Percentiles rank a stretch among this genome's conserved stretches.
phyloP scores from a whole-genome alignment of 2,888 invertebrate species.

The Lasioglossum morio region DNA sequence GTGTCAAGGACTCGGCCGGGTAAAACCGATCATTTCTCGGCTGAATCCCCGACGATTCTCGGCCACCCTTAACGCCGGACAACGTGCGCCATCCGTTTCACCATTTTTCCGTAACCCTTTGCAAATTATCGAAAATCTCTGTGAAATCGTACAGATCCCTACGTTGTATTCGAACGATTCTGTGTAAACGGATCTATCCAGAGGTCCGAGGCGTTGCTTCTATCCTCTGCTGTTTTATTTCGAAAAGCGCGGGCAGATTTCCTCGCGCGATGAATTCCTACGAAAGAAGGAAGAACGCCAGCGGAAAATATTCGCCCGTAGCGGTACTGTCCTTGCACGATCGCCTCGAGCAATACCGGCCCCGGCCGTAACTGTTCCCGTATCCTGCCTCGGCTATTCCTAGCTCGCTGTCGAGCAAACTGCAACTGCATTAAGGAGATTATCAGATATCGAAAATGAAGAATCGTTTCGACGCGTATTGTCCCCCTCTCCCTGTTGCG shows the following conservation, averaged over 20 bases:
- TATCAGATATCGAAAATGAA: slow-evolving; percentile 49
- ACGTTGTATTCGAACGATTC: background rate
- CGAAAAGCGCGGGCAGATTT: slow-evolving; percentile 46
- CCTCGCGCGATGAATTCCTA: slow-evolving; percentile 56
- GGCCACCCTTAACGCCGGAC: background rate
- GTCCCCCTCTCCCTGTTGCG: background rate
- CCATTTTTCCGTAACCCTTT: background rate
- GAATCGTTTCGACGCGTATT: slow-evolving; percentile 16
- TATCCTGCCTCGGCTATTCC: slow-evolving; percentile 76
- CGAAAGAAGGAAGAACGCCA: slow-evolving; percentile 62
- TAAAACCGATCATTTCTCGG: background rate
- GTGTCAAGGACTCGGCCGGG: background rate
- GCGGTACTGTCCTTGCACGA: slow-evolving; percentile 80
- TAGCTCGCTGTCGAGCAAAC: slow-evolving; percentile 58
- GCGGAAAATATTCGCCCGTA: slow-evolving; percentile 72
- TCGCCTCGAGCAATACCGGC: slow-evolving; percentile 75
- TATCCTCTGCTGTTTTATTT: slow-evolving; percentile 35
- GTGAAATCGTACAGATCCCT: background rate
- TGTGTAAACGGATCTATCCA: too few species aligned
- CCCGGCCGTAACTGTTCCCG: slow-evolving; percentile 74
- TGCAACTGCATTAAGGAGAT: slow-evolving; percentile 56
- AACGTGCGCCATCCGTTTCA: background rate
- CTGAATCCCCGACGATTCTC: background rate
- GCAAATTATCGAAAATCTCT: background rate
- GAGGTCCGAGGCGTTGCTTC: background rate